phyloP scores from a whole-genome alignment of 2,113 vertebrate genomes.

The Sciurus niger region DNA sequence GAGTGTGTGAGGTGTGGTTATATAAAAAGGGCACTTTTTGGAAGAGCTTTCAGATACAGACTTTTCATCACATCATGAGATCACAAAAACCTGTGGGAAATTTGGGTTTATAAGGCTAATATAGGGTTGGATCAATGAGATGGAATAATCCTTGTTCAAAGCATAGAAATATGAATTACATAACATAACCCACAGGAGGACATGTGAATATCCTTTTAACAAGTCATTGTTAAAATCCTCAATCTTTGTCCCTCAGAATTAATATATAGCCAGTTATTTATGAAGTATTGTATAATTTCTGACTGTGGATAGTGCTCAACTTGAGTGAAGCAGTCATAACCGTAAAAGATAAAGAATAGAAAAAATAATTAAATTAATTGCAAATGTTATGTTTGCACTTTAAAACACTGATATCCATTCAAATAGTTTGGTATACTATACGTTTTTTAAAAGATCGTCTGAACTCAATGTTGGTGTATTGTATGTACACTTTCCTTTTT shows the following conservation, averaged over 20 bases:
- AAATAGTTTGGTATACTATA: not conserved
- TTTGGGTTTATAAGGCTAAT: not conserved
- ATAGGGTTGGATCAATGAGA: constrained; percentile 2
- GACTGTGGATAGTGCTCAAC: not conserved
- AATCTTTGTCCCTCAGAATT: not conserved
- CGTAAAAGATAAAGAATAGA: not conserved
- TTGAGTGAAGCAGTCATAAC: not conserved
- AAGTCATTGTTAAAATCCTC: constrained; percentile 24
- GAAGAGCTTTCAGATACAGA: constrained; percentile 8
- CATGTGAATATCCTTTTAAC: constrained; percentile 25
- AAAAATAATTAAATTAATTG: not conserved
- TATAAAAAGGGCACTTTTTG: not conserved
- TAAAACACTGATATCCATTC: constrained; percentile 1
- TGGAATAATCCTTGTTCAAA: not conserved
- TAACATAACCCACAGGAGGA: not conserved
- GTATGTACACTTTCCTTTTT: not conserved
- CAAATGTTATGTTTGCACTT: constrained; percentile 4
- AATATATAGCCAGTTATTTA: not conserved
- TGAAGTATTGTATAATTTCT: not conserved
- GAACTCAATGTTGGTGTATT: not conserved
- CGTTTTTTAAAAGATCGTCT: not conserved
- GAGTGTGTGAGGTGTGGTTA: not conserved
- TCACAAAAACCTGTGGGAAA: constrained; percentile 11
- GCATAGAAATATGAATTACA: not conserved
- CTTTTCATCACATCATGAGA: constrained; percentile 13